These are phyloP conservation scores for Chionis minor DNA, from an alignment of 2,113 vertebrate species.

Conservation along the genomic window DNA sequence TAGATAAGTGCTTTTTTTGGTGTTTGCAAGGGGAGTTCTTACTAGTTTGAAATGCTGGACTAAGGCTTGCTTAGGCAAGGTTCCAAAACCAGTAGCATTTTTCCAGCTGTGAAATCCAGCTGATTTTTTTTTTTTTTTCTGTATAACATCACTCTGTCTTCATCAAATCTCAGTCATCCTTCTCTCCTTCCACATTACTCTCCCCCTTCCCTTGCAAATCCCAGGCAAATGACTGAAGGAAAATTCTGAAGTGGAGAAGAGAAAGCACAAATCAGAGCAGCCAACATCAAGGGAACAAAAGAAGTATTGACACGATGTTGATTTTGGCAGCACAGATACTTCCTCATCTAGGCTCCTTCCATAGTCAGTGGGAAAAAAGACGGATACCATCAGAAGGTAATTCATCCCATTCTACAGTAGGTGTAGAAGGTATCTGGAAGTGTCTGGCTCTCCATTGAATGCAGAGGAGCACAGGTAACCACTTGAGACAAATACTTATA, in stretches of 20 bases:
- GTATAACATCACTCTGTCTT: background rate
- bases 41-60: background rate
- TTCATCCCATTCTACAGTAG: background rate
- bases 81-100: background rate
- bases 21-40: background rate
- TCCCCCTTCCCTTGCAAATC: background rate
- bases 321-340: background rate
- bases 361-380: background rate
- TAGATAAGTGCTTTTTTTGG: background rate
- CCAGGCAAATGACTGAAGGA: background rate
- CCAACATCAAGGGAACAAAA: background rate
- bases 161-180: background rate
- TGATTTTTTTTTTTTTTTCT: background rate
- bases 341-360: background rate
- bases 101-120: background rate
- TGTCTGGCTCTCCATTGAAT: background rate
- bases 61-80: background rate
- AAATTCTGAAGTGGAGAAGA: background rate
- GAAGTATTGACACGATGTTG: background rate
- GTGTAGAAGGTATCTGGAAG: background rate
- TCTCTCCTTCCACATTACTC: background rate
- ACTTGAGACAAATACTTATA: background rate
- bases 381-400: background rate
- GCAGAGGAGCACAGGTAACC: background rate
- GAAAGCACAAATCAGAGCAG: background rate